A percentile compares a stretch with the other conserved stretches of the same genome.
These are phyloP conservation scores for Toxotes jaculatrix DNA, from an alignment of 2,113 vertebrate species.

Conservation along the genomic window DNA sequence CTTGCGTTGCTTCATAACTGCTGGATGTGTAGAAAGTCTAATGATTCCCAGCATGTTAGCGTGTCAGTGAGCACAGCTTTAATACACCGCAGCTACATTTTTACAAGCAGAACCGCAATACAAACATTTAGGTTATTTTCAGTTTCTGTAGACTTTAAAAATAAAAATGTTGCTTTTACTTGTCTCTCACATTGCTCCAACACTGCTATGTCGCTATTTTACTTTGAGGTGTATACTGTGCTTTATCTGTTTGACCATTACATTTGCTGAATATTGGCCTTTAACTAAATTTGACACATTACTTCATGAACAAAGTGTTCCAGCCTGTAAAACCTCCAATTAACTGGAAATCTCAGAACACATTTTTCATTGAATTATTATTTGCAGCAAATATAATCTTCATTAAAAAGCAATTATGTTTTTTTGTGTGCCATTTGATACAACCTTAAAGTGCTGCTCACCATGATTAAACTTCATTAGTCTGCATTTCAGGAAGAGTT, in stretches of 20 bases:
- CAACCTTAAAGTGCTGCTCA: slow-evolving; percentile 19
- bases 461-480: slow-evolving; percentile 34
- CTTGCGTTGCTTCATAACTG: too few species aligned
- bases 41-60: too few species aligned
- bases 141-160: background rate
- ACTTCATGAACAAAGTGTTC: background rate
- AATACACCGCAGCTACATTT: background rate
- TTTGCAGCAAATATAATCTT: slow-evolving; percentile 21
- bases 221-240: background rate
- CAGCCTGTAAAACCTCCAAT: background rate
- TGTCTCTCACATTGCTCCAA: background rate
- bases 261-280: background rate
- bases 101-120: background rate
- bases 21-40: too few species aligned
- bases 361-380: slow-evolving; percentile 35
- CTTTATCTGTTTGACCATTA: background rate
- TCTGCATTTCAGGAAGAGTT: background rate
- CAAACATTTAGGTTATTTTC: background rate
- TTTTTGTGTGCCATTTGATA: slow-evolving; percentile 29
- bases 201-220: background rate
- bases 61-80: background rate
- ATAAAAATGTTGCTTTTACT: background rate
- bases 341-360: background rate
- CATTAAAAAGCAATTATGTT: slow-evolving; percentile 44
- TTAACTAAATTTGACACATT: background rate